Evolutionary conservation across 2,888 invertebrate genomes (phyloP).

Genomic region (Eurytoma californica): DNA sequence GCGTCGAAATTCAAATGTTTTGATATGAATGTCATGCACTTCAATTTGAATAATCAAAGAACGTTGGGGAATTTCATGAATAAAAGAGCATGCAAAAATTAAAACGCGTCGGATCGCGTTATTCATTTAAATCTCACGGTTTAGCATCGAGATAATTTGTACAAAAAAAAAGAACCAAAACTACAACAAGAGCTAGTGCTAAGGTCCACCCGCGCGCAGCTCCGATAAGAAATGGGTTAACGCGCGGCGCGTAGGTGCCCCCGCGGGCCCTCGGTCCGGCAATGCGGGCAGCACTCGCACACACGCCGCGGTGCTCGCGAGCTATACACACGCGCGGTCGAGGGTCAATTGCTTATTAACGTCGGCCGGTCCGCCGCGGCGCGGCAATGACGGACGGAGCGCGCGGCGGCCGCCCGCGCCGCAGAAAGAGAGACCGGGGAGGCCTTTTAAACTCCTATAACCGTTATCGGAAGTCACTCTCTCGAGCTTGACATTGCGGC

Average conservation of each 20-base stretch:
- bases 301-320: background rate
- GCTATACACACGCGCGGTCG: slow-evolving; percentile 59
- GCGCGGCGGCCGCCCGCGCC: slow-evolving; percentile 6
- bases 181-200: too few relatives aligned
- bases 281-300: slow-evolving; percentile 65
- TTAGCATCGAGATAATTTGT: too few relatives aligned
- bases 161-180: too few relatives aligned
- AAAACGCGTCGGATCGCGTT: too few relatives aligned
- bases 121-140: too few relatives aligned
- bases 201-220: too few relatives aligned
- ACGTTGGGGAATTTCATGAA: too few relatives aligned
- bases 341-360: slow-evolving; percentile 74
- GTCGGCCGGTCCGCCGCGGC: slow-evolving; percentile 56
- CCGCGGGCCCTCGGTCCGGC: slow-evolving; percentile 20
- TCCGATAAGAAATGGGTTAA: too few relatives aligned
- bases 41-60: too few relatives aligned
- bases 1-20: too few relatives aligned
- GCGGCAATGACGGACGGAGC: slow-evolving; percentile 59
- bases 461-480: slow-evolving; percentile 55
- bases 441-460: slow-evolving; percentile 46
- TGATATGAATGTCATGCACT: too few relatives aligned
- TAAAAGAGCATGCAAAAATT: too few relatives aligned
- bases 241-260: background rate
- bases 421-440: background rate
- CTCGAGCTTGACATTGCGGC: slow-evolving; percentile 52